Conservation (phyloP, 2,797 vertebrate genomes). For the Syngnathus rostellatus region DNA sequence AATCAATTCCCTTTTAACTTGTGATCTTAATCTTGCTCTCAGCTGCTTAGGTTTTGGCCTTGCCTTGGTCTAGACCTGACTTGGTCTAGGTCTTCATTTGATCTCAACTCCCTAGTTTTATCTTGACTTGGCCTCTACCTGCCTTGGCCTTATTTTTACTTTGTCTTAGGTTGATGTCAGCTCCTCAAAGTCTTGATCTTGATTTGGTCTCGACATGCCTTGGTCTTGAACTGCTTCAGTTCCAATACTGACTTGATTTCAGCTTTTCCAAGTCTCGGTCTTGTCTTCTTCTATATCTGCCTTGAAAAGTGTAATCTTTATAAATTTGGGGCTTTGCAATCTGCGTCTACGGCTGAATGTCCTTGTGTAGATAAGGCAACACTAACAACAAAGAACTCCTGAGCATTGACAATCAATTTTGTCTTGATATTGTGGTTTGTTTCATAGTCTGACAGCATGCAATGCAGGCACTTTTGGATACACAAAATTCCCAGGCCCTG, state of each 20-base stretch:
- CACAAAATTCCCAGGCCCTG: too few species aligned
- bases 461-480: too few species aligned
- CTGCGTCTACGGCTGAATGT: too few species aligned
- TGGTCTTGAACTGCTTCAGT: neutral
- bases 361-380: too few species aligned
- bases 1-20: neutral
- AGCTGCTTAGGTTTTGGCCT: neutral
- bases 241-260: neutral
- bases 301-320: too few species aligned
- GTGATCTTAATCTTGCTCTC: neutral
- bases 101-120: neutral
- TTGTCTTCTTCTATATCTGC: neutral
- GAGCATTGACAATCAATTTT: too few species aligned
- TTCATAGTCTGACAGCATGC: neutral
- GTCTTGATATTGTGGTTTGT: too few species aligned
- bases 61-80: neutral
- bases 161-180: too few species aligned
- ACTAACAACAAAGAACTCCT: too few species aligned
- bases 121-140: neutral
- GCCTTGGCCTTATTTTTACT: neutral
- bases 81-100: neutral
- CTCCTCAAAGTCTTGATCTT: neutral
- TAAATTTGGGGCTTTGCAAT: too few species aligned
- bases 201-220: neutral
- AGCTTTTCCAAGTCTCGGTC: neutral